Base-by-base conservation (phyloP, 2,888 invertebrate species). In the Caenorhabditis imperialis region DNA sequence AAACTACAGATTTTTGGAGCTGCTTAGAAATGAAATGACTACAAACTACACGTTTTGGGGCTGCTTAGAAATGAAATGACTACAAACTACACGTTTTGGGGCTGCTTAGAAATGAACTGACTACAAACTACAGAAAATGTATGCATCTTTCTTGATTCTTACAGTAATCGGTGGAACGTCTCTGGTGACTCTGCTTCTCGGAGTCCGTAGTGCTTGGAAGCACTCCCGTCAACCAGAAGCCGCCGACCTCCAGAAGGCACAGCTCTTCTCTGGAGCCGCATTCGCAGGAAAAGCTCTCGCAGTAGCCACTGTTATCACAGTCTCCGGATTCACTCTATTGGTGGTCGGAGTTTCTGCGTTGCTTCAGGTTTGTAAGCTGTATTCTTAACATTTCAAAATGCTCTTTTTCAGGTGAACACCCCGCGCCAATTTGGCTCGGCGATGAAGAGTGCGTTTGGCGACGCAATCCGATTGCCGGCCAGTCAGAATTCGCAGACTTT, bases 271-370 rank as follows among this genome's bases (percentile, higher is more conserved):
- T 18, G 86, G 86, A 18, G 85, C 84, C 33, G 86, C 84, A 25
- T 84, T 87, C 57, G 86, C 86, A 5, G 71, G 81, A 23, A 79
- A 78, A 45, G 85, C 86, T 1, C 73, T 86, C 25, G 82, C 78
- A 27, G 79, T 87, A 33, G 85, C 86, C 8, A 86, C 86, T 6
- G 61, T 86, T 7, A 70, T 87, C 54, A 84, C 86, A 55, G 79
- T 84, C 16, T 85, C 84, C 51, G 85, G 86, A 4, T 86, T 85
- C 77, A 74, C 81, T 10, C 70, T 85, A 30, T n/a, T 85, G 33
- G 53, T 86, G 23, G 79, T 86, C 18, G 84, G 84, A 35, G 81
- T 86, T n/a, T 83, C 85, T 7, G 78, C 79, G 12, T 12, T 78
- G 4, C 77, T 85, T n/a, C 72, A 84, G 69, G n/a, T n/a, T n/a